Base-by-base conservation (phyloP, 1,140 invertebrate genomes). In the Mactra quadrangularis region DNA sequence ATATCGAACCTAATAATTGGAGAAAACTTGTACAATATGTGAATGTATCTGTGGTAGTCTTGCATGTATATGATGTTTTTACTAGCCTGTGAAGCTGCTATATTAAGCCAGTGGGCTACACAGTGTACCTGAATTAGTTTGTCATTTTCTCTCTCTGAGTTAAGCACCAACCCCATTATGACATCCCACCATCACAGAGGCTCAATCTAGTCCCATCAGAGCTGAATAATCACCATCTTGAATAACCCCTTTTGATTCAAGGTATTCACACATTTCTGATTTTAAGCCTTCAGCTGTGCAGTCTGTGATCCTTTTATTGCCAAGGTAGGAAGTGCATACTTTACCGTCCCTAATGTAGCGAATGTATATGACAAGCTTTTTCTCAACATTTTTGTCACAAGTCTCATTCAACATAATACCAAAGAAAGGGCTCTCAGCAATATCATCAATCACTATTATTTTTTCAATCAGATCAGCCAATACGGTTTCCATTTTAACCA, bases 351-450 rank as follows among this genome's bases (percentile, higher is more conserved):
- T 29, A 7, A 60, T 17, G 22, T 59, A 59, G 9, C 55, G 9
- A 11, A 50, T 50, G 45, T 50, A 50, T 11, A 50, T 50, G 19
- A 19, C 45, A 50, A 9, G 9, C 25, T 60, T 60, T 9, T 31
- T 60, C 0, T 60, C 57, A 17, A 60, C 57, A 60, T 19, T 22
- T 15, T 22, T 29, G 29, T 25, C 57, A 60, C 1, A n/a, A 17
- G 1, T 59, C 25, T 59, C 55, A 59, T 59, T 25, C 15, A 59
- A 25, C 55, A n/a, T 27, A 13, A 59, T 13, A 22, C 55, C 55
- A 50, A 50, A 50, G 47, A 50, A 50, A 50, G 47, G 47, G 47
- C 47, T 50, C n/a, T n/a, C n/a, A n/a, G n/a, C n/a, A n/a, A n/a
- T n/a, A n/a, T n/a, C n/a, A n/a, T n/a, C n/a, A n/a, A n/a, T n/a